A percentile compares a stretch with the other conserved stretches of the same genome.
Evolutionary conservation across 2,113 vertebrate genomes (phyloP).

Genomic region (Mobula birostris): DNA sequence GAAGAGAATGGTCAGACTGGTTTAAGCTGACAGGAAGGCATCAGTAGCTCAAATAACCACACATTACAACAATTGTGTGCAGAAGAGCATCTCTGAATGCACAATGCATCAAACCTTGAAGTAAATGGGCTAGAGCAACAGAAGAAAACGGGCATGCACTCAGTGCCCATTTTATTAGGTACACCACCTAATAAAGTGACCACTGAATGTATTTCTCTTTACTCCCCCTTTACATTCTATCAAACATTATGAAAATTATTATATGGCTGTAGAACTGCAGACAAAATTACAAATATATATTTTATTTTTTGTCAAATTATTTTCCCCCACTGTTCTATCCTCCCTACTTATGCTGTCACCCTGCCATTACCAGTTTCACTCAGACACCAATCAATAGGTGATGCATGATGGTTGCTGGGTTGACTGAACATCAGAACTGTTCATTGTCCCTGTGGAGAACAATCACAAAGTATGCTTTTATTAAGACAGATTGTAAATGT

Average conservation of each 20-base stretch:
- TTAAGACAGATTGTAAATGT: constrained; percentile 29
- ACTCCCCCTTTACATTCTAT: not conserved
- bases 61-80: too few species aligned
- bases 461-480: not conserved
- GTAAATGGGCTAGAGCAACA: too few species aligned
- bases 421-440: not conserved
- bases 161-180: too few species aligned
- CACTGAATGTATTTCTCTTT: not conserved
- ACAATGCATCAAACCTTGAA: too few species aligned
- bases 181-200: too few species aligned
- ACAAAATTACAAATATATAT: not conserved
- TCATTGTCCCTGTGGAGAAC: not conserved
- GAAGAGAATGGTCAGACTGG: too few species aligned
- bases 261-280: not conserved
- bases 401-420: not conserved
- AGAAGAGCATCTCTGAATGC: too few species aligned
- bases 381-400: constrained; percentile 15
- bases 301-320: not conserved
- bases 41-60: too few species aligned
- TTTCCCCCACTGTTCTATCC: not conserved
- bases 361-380: not conserved
- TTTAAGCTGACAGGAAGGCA: too few species aligned
- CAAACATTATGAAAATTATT: not conserved
- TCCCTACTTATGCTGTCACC: not conserved
- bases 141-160: too few species aligned